Evolutionary conservation across 2,113 vertebrate species (phyloP).

Genomic region (Australoheros scitulus): DNA sequence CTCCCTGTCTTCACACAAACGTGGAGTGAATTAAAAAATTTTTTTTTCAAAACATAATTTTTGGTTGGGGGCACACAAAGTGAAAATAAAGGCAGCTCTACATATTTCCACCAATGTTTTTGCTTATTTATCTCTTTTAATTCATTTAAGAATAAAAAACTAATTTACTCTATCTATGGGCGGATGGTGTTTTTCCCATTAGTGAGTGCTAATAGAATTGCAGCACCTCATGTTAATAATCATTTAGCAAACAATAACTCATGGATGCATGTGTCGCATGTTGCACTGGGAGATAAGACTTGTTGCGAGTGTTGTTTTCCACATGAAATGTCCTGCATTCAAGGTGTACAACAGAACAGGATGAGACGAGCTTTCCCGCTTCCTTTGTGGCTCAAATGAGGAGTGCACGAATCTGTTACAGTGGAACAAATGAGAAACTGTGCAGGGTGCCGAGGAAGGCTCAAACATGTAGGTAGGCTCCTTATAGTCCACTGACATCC

Average conservation of each 20-base stretch:
- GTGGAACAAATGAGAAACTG: not conserved
- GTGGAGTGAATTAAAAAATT: not conserved
- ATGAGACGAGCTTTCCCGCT: not conserved
- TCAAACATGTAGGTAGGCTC: not conserved
- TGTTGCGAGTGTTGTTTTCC: not conserved
- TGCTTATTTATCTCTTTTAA: constrained; percentile 1
- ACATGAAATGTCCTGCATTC: not conserved
- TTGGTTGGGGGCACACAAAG: not conserved
- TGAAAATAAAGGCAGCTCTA: not conserved
- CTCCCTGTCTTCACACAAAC: not conserved
- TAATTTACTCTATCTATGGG: not conserved
- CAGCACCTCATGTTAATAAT: not conserved
- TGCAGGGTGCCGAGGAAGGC: not conserved
- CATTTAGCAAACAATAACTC: not conserved
- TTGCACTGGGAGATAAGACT: not conserved
- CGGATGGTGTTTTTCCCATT: not conserved
- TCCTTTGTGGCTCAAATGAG: not conserved
- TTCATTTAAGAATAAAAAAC: not conserved
- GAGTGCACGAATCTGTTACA: not conserved
- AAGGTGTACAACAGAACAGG: not conserved
- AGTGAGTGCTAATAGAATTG: not conserved
- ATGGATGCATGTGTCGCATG: not conserved
- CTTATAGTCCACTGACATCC: not conserved
- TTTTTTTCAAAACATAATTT: not conserved
- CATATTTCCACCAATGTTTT: not conserved